These are phyloP conservation scores for Umimayanthus kanabou DNA, from an alignment of 92 coral and sea anemone genomes.

Conservation along the genomic window DNA sequence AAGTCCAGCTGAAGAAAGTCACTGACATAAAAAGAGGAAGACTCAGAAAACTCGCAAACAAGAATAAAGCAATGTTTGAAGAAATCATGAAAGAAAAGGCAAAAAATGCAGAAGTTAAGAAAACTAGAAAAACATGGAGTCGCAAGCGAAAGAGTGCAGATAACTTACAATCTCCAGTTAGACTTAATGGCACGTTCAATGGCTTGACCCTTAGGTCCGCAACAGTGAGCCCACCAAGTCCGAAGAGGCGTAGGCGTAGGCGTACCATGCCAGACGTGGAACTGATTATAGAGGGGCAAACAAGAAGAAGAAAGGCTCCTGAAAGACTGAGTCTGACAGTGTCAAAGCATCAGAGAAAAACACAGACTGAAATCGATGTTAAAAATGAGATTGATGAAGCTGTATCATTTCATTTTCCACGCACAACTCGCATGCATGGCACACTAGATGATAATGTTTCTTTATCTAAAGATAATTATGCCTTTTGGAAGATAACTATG, in stretches of 20 bases:
- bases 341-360: neutral
- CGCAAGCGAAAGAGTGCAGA: neutral
- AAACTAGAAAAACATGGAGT: conserved; percentile 18
- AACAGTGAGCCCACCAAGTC: conserved; percentile 13
- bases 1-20: conserved; percentile 36
- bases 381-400: neutral
- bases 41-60: conserved; percentile 36
- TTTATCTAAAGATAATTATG: conserved; percentile 36
- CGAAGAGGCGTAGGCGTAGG: neutral
- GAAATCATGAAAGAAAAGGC: conserved; percentile 47
- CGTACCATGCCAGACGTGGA: neutral
- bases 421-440: conserved; percentile 42
- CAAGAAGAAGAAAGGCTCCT: neutral
- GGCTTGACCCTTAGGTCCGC: conserved; percentile 29
- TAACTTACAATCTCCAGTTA: neutral
- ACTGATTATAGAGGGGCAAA: neutral
- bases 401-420: neutral
- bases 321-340: conserved; percentile 5
- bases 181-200: conserved; percentile 22
- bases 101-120: conserved; percentile 21
- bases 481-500: conserved; percentile 39
- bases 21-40: conserved; percentile 40
- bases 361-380: neutral
- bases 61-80: conserved; percentile 38
- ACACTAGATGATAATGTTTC: conserved; percentile 12